These are phyloP conservation scores for Scaptomyza flava DNA, from an alignment of 2,888 invertebrate genomes.

Conservation along the genomic window DNA sequence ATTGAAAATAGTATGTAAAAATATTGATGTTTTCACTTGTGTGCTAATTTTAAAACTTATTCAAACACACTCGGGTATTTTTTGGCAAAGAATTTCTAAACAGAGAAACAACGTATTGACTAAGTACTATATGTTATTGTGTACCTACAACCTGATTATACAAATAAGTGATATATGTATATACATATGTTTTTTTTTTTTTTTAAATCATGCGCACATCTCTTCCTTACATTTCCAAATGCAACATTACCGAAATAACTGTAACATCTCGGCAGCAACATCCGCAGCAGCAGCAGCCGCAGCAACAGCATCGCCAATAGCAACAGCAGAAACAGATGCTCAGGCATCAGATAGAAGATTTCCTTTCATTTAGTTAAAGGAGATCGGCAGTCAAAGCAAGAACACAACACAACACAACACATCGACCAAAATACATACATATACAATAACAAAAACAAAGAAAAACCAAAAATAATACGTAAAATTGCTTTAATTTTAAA, in stretches of 20 bases:
- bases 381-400: slow-evolving; percentile 67
- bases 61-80: not conserved
- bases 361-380: slow-evolving; percentile 73
- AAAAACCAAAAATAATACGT: slow-evolving; percentile 66
- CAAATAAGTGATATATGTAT: slow-evolving; percentile 54
- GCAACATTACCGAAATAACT: slow-evolving; percentile 42
- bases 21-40: slow-evolving; percentile 76
- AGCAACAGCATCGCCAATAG: slow-evolving; percentile 6
- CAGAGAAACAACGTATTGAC: slow-evolving; percentile 1
- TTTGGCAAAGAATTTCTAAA: slow-evolving; percentile 20
- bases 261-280: not conserved
- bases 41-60: slow-evolving; percentile 74
- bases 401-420: slow-evolving; percentile 29
- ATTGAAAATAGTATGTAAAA: slow-evolving; percentile 65
- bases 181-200: too few relatives aligned
- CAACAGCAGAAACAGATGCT: slow-evolving; percentile 59
- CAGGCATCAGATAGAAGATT: slow-evolving; percentile 49
- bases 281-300: not conserved
- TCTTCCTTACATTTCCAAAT: slow-evolving; percentile 57
- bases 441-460: slow-evolving; percentile 66
- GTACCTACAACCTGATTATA: slow-evolving; percentile 29
- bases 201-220: slow-evolving; percentile 46
- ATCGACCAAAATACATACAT: slow-evolving; percentile 57
- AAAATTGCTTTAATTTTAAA: slow-evolving; percentile 73
- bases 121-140: slow-evolving; percentile 11